Percentiles rank a stretch among this genome's conserved stretches.
Evolutionary conservation across 1,140 invertebrate genomes (phyloP).

Genomic region (Adoxophyes honmai): DNA sequence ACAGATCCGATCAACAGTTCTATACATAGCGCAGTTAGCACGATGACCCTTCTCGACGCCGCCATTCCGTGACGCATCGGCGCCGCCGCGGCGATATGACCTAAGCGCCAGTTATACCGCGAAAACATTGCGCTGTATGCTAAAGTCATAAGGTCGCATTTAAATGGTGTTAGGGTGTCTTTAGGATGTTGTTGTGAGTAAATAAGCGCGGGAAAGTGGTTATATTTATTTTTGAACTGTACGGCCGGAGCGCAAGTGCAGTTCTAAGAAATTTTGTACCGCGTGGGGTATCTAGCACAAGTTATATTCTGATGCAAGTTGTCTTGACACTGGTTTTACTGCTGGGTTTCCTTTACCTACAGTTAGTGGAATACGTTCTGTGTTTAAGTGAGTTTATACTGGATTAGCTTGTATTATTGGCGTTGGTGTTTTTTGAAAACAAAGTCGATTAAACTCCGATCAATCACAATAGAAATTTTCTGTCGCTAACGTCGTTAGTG

Average conservation of each 20-base stretch:
- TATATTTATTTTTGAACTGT: conserved; percentile 54
- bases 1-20: conserved; percentile 33
- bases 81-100: conserved; percentile 24
- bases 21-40: conserved; percentile 40
- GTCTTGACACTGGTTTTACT: not conserved
- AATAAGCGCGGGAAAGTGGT: conserved; percentile 31
- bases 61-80: conserved; percentile 57
- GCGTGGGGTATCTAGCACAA: conserved; percentile 4
- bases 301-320: conserved; percentile 1
- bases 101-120: conserved; percentile 14
- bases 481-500: too few relatives aligned
- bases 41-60: conserved; percentile 49
- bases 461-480: too few relatives aligned
- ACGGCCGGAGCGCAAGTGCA: conserved; percentile 17
- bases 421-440: too few relatives aligned
- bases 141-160: not conserved
- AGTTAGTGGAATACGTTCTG: too few relatives aligned
- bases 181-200: not conserved
- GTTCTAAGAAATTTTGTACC: conserved; percentile 12
- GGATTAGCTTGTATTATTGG: too few relatives aligned
- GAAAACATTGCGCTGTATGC: not conserved
- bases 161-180: not conserved
- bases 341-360: too few relatives aligned
- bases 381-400: too few relatives aligned
- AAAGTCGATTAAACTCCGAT: too few relatives aligned